Conservation (phyloP, 2,888 invertebrate species). For the Diplolepis rosae region DNA sequence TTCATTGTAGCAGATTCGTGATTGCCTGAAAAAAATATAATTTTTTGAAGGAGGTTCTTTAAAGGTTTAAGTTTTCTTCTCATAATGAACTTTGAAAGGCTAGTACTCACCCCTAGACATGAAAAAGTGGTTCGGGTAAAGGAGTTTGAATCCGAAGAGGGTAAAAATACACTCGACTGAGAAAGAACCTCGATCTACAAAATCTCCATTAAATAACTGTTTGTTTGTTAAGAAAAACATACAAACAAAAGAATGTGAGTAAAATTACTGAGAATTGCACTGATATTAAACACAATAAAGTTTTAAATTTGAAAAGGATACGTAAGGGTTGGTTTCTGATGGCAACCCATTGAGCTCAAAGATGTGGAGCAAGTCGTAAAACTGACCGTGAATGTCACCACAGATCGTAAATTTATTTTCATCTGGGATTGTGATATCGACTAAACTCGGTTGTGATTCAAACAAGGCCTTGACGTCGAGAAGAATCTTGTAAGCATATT, state of each 20-base stretch:
- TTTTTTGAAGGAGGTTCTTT: not conserved
- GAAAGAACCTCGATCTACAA: slow-evolving; percentile 99
- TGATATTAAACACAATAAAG: too few species aligned
- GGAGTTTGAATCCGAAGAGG: slow-evolving; percentile 95
- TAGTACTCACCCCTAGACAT: slow-evolving; percentile 92
- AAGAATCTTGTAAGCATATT: slow-evolving; percentile 98
- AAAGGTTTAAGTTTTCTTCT: not conserved
- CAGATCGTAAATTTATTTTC: slow-evolving; percentile 97
- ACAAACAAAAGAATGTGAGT: not conserved
- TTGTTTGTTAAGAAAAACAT: slow-evolving; percentile 50
- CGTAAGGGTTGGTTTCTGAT: slow-evolving; percentile 95
- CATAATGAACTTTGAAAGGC: not conserved
- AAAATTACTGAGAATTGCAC: not conserved
- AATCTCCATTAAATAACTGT: slow-evolving; percentile 97
- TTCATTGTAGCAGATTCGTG: slow-evolving; percentile 99
- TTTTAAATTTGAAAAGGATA: slow-evolving; percentile 74
- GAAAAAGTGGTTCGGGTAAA: slow-evolving; percentile 97
- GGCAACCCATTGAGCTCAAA: slow-evolving; percentile 98
- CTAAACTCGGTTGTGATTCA: slow-evolving; percentile 88
- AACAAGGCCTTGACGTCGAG: slow-evolving; percentile 91
- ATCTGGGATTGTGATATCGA: slow-evolving; percentile 91
- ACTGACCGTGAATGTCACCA: slow-evolving; percentile 99
- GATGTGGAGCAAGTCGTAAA: slow-evolving; percentile 98
- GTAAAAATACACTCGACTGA: slow-evolving; percentile 99
- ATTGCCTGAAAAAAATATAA: slow-evolving; percentile 82